A percentile compares a stretch with the other conserved stretches of the same genome.
Conservation (phyloP, 2,888 invertebrate genomes). For the Tortricodes alternella region DNA sequence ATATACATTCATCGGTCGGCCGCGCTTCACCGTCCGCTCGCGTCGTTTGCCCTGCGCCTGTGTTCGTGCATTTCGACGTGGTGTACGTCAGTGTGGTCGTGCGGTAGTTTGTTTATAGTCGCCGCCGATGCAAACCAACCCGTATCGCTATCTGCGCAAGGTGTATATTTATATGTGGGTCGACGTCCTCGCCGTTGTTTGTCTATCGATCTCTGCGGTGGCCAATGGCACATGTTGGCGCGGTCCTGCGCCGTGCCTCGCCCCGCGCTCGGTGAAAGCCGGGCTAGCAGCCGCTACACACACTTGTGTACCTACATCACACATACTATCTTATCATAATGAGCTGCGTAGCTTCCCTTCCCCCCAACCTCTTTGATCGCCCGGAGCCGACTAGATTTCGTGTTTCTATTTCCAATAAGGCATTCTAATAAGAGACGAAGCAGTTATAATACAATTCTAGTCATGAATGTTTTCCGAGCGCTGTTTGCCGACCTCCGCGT, state of each 20-base stretch:
- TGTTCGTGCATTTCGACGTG: constrained; percentile 69
- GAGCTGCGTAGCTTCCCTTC: constrained; percentile 47
- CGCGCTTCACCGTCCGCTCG: constrained; percentile 67
- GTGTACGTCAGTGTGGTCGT: constrained; percentile 70
- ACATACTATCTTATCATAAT: constrained; percentile 63
- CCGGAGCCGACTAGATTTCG: constrained; percentile 61
- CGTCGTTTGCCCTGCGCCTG: constrained; percentile 68
- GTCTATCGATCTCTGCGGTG: constrained; percentile 85
- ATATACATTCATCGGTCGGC: constrained; percentile 70
- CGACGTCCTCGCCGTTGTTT: constrained; percentile 82
- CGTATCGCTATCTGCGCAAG: constrained; percentile 61
- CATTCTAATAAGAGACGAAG: constrained; percentile 45
- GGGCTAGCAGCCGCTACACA: constrained; percentile 56
- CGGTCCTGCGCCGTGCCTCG: constrained; percentile 77
- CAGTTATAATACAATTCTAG: constrained; percentile 51
- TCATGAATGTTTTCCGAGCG: constrained; percentile 70
- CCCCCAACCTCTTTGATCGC: constrained; percentile 36
- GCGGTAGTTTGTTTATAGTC: constrained; percentile 84
- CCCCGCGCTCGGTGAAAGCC: constrained; percentile 74
- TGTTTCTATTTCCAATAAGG: constrained; percentile 57
- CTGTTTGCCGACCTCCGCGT: constrained; percentile 69
- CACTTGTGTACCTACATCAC: constrained; percentile 44
- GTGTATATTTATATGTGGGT: constrained; percentile 72
- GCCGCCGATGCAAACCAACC: constrained; percentile 61
- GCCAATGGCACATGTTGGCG: constrained; percentile 85